These are phyloP conservation scores for Gracilinanus agilis DNA, from an alignment of 2,113 vertebrate species.

Conservation along the genomic window DNA sequence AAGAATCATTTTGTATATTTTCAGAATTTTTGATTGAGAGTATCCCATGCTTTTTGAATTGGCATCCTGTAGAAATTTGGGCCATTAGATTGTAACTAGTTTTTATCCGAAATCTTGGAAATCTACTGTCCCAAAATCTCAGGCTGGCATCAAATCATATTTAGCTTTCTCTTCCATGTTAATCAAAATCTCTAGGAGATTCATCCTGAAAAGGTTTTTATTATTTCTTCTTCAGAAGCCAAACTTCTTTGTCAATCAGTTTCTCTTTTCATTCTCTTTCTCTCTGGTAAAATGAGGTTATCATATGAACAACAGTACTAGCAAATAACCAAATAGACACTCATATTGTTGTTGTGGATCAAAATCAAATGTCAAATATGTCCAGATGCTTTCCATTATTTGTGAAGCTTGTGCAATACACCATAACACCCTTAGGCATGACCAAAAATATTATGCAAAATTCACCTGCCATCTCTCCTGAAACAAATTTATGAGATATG, in stretches of 20 bases:
- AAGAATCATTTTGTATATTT: neutral
- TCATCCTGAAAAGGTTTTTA: neutral
- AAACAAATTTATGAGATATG: neutral
- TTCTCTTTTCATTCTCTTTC: neutral
- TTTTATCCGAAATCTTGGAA: neutral
- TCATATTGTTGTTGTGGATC: neutral
- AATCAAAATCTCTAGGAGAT: neutral
- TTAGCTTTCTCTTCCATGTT: neutral
- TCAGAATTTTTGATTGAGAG: neutral
- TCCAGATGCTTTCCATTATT: neutral
- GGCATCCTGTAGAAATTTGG: neutral
- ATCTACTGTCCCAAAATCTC: neutral
- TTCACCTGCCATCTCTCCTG: neutral
- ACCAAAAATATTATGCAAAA: neutral
- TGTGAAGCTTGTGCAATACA: neutral
- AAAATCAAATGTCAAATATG: neutral
- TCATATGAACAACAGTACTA: neutral
- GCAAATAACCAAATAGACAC: neutral
- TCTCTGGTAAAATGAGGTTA: neutral
- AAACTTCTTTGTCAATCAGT: neutral
- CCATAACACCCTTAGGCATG: neutral
- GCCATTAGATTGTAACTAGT: neutral
- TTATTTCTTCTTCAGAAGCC: neutral
- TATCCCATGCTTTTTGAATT: neutral
- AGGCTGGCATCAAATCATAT: neutral